phyloP scores from a whole-genome alignment of 2,888 invertebrate species.

The Keiferia lycopersicella region DNA sequence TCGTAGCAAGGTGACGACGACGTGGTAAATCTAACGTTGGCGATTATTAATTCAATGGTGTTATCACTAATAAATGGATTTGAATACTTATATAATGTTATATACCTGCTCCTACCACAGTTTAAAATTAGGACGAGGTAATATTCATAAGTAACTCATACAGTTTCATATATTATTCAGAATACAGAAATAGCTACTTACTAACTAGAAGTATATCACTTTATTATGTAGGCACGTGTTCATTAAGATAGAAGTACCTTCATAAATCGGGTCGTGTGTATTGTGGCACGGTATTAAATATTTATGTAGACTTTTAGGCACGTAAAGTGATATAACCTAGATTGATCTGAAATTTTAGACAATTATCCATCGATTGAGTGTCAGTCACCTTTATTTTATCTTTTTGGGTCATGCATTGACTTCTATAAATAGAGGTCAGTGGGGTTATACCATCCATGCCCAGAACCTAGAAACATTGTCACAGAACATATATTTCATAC shows the following conservation, averaged over 20 bases:
- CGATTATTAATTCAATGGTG: too few species aligned
- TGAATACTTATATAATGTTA: too few species aligned
- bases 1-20: background rate
- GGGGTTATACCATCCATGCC: too few species aligned
- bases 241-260: background rate
- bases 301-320: constrained; percentile 17
- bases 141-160: background rate
- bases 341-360: constrained; percentile 8
- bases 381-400: constrained; percentile 18
- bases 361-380: constrained; percentile 24
- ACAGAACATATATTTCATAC: too few species aligned
- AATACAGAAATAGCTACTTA: background rate
- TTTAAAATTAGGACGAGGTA: too few species aligned
- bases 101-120: too few species aligned
- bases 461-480: too few species aligned
- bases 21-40: too few species aligned
- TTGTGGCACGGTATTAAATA: background rate
- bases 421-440: background rate
- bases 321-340: constrained; percentile 2
- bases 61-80: too few species aligned
- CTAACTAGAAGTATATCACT: background rate
- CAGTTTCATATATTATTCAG: too few species aligned
- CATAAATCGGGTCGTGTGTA: background rate
- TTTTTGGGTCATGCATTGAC: background rate
- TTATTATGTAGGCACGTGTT: background rate